Percentiles rank a stretch among this genome's conserved stretches.
Evolutionary conservation across 1,140 invertebrate species (phyloP).

Genomic region (Diorhabda elongata): DNA sequence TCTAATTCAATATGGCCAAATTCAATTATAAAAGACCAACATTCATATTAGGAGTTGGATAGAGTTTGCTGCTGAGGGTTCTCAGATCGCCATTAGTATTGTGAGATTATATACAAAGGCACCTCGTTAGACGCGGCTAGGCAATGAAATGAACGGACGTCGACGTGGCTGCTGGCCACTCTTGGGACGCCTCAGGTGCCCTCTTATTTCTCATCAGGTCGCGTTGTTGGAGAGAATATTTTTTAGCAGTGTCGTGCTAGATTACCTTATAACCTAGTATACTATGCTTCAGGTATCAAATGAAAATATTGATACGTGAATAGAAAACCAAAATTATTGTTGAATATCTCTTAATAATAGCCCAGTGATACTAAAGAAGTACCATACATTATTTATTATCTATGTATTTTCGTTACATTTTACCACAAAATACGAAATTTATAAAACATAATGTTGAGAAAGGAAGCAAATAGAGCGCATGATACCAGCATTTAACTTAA

Average conservation of each 20-base stretch:
- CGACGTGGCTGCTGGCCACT: conserved; percentile 34
- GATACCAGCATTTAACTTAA: background rate
- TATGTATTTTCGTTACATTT: too few relatives aligned
- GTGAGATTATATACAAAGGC: conserved; percentile 29
- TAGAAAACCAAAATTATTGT: too few relatives aligned
- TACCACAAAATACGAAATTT: too few relatives aligned
- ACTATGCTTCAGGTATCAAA: too few relatives aligned
- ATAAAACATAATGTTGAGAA: background rate
- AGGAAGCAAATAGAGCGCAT: conserved; percentile 14
- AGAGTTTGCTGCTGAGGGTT: conserved; percentile 17
- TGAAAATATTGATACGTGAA: too few relatives aligned
- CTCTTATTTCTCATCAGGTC: conserved; percentile 43
- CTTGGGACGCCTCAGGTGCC: conserved; percentile 46
- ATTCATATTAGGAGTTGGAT: conserved; percentile 8
- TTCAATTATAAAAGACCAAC: too few relatives aligned
- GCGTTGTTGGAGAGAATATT: conserved; percentile 11
- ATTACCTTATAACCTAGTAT: too few relatives aligned
- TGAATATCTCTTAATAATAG: too few relatives aligned
- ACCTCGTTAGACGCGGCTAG: conserved; percentile 39
- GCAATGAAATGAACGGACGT: conserved; percentile 32
- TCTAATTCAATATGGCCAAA: too few relatives aligned
- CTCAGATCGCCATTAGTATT: conserved; percentile 34
- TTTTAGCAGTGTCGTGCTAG: too few relatives aligned
- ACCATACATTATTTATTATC: too few relatives aligned
- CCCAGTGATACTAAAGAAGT: too few relatives aligned